Evolutionary conservation across 2,113 vertebrate species (phyloP).

Genomic region (Chinchilla lanigera): DNA sequence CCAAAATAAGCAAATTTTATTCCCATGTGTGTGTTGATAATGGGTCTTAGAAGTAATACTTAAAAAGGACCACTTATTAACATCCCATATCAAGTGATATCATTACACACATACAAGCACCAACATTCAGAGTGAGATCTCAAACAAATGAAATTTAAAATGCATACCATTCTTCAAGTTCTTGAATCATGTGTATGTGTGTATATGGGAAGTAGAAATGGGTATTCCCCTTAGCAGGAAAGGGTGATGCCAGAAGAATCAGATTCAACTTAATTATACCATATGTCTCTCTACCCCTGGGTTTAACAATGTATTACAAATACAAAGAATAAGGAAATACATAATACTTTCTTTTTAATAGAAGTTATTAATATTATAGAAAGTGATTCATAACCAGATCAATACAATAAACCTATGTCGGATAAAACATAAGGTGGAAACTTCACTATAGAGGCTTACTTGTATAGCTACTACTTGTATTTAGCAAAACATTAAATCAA

Average conservation of each 20-base stretch:
- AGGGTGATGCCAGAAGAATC: conserved; percentile 43
- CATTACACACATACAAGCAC: conserved; percentile 1
- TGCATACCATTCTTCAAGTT: conserved; percentile 50
- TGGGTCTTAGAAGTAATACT: background rate
- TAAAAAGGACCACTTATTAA: conserved; percentile 46
- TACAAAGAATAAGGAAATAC: conserved; percentile 46
- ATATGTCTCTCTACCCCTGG: background rate
- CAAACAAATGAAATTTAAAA: conserved; percentile 62
- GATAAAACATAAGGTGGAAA: conserved; percentile 22
- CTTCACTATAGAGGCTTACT: conserved; percentile 7
- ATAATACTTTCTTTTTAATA: conserved; percentile 53
- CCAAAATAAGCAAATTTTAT: conserved; percentile 43
- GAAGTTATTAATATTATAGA: conserved; percentile 35
- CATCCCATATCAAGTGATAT: background rate
- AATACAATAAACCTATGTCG: conserved; percentile 32
- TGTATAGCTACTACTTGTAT: background rate
- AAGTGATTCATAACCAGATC: conserved; percentile 1
- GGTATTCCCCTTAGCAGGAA: conserved; percentile 46
- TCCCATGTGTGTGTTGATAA: background rate
- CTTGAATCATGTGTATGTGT: conserved; percentile 33
- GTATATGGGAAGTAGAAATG: conserved; percentile 30
- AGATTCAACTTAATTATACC: conserved; percentile 55
- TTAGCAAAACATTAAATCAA: conserved; percentile 45
- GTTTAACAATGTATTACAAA: conserved; percentile 60
- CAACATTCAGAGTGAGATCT: background rate